These are phyloP conservation scores for Pseudeuparius sepicola DNA, from an alignment of 2,888 invertebrate species.

Conservation along the genomic window DNA sequence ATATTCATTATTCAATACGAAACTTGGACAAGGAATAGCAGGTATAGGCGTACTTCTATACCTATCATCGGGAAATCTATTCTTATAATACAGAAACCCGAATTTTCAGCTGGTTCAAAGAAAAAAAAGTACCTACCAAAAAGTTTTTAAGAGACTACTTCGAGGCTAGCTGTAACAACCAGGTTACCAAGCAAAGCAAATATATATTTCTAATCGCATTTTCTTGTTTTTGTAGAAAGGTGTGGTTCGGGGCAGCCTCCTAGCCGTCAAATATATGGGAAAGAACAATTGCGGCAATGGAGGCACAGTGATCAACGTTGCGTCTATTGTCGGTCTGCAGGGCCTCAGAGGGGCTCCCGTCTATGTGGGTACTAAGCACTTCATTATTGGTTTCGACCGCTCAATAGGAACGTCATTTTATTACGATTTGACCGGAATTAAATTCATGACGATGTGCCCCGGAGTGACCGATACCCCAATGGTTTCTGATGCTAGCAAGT, in stretches of 20 bases:
- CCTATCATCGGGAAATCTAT: too few relatives aligned
- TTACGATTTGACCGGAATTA: constrained; percentile 32
- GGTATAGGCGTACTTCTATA: too few relatives aligned
- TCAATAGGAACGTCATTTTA: constrained; percentile 37
- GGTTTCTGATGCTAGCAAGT: constrained; percentile 27
- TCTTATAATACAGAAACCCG: too few relatives aligned
- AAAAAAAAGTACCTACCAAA: too few relatives aligned
- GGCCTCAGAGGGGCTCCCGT: constrained; percentile 44
- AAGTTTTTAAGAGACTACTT: too few relatives aligned
- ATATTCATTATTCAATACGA: too few relatives aligned
- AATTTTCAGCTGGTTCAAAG: too few relatives aligned
- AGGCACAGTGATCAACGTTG: constrained; percentile 54
- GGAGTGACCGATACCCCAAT: constrained; percentile 35
- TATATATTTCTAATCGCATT: too few relatives aligned
- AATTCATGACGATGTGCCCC: constrained; percentile 38
- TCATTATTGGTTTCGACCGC: constrained; percentile 43
- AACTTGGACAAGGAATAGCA: too few relatives aligned
- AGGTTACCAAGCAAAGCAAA: too few relatives aligned
- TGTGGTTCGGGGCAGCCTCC: constrained; percentile 40
- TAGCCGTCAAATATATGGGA: constrained; percentile 48
- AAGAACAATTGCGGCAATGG: constrained; percentile 48
- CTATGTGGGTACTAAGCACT: constrained; percentile 49
- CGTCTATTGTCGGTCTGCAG: constrained; percentile 49
- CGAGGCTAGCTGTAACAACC: too few relatives aligned
- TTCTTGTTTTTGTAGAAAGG: too few relatives aligned